Evolutionary conservation across 2,888 invertebrate genomes (phyloP).

Genomic region (Drosophila demipolita): DNA sequence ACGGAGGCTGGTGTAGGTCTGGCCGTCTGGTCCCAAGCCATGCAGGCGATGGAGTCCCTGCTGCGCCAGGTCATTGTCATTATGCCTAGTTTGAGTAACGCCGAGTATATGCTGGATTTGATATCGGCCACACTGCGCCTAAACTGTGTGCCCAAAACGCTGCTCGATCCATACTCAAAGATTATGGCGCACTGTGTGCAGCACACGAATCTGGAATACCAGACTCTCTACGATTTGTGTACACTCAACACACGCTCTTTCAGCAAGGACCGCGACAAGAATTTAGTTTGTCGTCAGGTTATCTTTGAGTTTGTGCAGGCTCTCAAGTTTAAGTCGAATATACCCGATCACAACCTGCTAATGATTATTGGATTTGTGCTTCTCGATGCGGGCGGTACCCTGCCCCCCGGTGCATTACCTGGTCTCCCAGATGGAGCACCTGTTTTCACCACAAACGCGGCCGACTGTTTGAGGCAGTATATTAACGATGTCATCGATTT

Average conservation of each 20-base stretch:
- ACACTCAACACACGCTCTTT: conserved; percentile 96
- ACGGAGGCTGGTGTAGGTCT: conserved; percentile 91
- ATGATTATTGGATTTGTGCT: conserved; percentile 94
- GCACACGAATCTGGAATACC: conserved; percentile 92
- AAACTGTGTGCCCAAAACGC: conserved; percentile 89
- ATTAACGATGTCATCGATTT: conserved; percentile 97
- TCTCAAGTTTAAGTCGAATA: conserved; percentile 96
- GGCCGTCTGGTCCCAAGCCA: conserved; percentile 91
- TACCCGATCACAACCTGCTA: conserved; percentile 97
- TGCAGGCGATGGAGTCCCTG: conserved; percentile 94
- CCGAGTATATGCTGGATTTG: conserved; percentile 90
- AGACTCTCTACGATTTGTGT: conserved; percentile 93
- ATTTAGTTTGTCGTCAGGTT: conserved; percentile 95
- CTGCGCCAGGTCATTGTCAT: conserved; percentile 91
- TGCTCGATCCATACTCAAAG: conserved; percentile 98
- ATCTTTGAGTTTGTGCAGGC: conserved; percentile 98
- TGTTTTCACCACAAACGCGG: conserved; percentile 91
- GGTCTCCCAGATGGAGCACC: conserved; percentile 85
- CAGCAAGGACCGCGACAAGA: conserved; percentile 96
- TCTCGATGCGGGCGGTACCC: conserved; percentile 95
- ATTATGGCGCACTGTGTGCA: conserved; percentile 96
- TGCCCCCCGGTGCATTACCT: conserved; percentile 91
- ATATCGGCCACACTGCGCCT: conserved; percentile 93
- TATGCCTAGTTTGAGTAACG: conserved; percentile 89
- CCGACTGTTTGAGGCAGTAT: conserved; percentile 97